A percentile compares a stretch with the other conserved stretches of the same genome.
Conservation (phyloP, 1,140 invertebrate species). For the Frieseomelitta varia region DNA sequence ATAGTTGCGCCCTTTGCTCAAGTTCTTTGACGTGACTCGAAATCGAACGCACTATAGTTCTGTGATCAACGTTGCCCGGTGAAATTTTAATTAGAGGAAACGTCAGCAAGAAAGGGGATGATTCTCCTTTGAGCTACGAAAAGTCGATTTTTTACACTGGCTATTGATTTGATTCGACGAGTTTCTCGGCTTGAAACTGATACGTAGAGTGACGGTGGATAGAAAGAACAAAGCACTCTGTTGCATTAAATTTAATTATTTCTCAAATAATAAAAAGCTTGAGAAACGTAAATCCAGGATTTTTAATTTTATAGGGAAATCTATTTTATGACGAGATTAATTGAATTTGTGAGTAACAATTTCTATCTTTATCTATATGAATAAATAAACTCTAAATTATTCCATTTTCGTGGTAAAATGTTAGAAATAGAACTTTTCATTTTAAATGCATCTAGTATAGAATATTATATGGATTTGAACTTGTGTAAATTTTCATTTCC, state of each 20-base stretch:
- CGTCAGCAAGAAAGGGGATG: not conserved
- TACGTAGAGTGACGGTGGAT: too few species aligned
- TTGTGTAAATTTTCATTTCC: not conserved
- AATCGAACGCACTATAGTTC: not conserved
- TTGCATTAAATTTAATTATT: too few species aligned
- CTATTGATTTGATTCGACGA: not conserved
- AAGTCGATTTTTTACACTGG: not conserved
- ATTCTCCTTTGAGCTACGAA: not conserved
- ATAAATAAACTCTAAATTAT: too few species aligned
- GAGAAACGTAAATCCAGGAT: too few species aligned
- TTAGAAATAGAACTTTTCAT: not conserved
- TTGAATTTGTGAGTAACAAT: too few species aligned
- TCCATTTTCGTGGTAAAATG: not conserved
- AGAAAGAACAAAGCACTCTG: too few species aligned
- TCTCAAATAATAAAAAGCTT: too few species aligned
- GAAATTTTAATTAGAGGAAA: conserved; percentile 15
- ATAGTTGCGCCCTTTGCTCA: not conserved
- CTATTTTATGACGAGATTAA: too few species aligned
- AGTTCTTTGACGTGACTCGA: not conserved
- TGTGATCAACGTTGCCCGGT: not conserved
- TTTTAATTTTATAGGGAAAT: too few species aligned
- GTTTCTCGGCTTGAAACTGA: not conserved
- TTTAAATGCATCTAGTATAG: too few species aligned
- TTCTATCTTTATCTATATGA: too few species aligned
- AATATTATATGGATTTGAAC: not conserved